Conservation (phyloP, 2,113 vertebrate species). For the Mystacornis crossleyi region DNA sequence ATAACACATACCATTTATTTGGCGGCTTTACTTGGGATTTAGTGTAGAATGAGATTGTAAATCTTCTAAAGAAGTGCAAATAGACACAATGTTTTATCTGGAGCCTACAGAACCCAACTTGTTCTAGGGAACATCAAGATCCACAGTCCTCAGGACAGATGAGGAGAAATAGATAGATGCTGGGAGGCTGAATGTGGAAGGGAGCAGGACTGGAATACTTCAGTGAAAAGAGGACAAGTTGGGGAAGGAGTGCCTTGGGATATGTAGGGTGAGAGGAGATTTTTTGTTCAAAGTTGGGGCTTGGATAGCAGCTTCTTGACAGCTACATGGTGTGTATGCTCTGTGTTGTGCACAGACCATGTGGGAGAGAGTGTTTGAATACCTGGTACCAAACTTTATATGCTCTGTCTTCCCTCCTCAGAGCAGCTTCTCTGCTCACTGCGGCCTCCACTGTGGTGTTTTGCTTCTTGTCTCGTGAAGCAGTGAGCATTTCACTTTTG, state of each 20-base stretch:
- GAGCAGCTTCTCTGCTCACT: neutral
- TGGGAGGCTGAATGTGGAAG: neutral
- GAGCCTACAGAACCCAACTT: neutral
- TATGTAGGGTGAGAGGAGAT: neutral
- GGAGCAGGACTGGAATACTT: neutral
- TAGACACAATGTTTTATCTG: neutral
- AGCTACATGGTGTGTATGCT: accelerated
- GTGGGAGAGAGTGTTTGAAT: neutral
- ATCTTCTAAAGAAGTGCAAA: neutral
- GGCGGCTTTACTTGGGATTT: conserved; percentile 16
- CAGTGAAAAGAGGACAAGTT: neutral
- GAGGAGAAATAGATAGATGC: neutral
- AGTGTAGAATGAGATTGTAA: neutral
- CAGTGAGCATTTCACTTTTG: neutral
- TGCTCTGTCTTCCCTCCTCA: neutral
- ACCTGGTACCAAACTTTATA: neutral
- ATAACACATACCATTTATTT: neutral
- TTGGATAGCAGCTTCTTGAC: neutral
- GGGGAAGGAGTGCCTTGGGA: neutral
- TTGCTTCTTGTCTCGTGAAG: neutral
- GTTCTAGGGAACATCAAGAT: neutral
- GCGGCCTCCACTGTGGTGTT: neutral
- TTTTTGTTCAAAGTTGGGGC: neutral
- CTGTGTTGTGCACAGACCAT: neutral
- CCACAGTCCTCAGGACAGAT: neutral